Evolutionary conservation across 2,113 vertebrate species (phyloP).

Genomic region (Myotis lucifugus): DNA sequence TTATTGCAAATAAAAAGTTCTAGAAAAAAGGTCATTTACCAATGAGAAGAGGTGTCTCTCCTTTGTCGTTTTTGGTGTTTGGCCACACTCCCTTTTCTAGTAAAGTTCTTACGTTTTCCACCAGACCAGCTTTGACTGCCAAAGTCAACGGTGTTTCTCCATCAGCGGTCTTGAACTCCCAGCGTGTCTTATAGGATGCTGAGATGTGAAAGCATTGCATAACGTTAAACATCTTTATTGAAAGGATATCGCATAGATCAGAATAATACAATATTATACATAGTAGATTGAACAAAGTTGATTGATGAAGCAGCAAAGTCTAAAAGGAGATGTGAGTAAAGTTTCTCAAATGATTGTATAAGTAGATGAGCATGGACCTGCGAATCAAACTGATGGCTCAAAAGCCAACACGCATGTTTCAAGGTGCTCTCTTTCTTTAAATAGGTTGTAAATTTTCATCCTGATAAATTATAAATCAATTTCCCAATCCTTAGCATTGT

Average conservation of each 20-base stretch:
- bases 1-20: conserved; percentile 17
- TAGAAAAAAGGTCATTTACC: conserved; percentile 82
- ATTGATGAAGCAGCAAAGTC: not conserved
- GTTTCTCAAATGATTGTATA: not conserved
- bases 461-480: not conserved
- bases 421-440: not conserved
- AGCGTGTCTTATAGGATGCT: conserved; percentile 85
- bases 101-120: conserved; percentile 86
- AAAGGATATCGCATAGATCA: not conserved
- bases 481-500: not conserved
- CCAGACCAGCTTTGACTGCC: conserved; percentile 85
- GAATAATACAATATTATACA: not conserved
- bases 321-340: not conserved
- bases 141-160: conserved; percentile 90
- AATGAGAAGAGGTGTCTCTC: conserved; percentile 89
- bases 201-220: conserved; percentile 46
- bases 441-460: not conserved
- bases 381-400: not conserved
- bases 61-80: conserved; percentile 89
- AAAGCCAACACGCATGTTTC: not conserved
- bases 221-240: conserved; percentile 41
- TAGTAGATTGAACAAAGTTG: not conserved
- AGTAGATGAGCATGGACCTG: not conserved
- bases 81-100: conserved; percentile 88
- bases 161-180: conserved; percentile 89